Base-by-base conservation (phyloP, 1,140 invertebrate genomes). In the Trissolcus basalis region DNA sequence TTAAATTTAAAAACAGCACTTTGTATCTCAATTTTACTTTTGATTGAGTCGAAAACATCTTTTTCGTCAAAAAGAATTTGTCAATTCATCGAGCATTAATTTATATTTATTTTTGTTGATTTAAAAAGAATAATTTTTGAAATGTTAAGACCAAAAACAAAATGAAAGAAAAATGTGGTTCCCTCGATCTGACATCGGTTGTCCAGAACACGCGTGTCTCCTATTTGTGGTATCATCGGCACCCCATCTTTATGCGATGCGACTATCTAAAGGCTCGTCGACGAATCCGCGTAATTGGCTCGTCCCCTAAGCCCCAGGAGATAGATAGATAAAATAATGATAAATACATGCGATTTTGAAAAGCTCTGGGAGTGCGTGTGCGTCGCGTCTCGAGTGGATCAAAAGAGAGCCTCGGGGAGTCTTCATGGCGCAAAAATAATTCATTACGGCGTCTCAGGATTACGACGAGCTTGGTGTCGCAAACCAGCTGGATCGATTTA, bases 221-320 rank as follows among this genome's bases (percentile, higher is more conserved):
- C 67, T 41, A 16, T 74, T 71, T 71, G 71, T 14, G 67, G 67
- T 73, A 78, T 78, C 76, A 51, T 41, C 12, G 51, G 12, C 76
- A 50, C 63, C 71, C 67, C 76, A 63, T 61, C 47, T 68, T 64
- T 58, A 0, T 47, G 50, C 61, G 55, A 63, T 80, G 76, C 80
- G 70, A 81, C 80, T 82, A 81, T 81, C 67, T 59, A 63, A 19
- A 68, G 61, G 71, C 58, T 71, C 70, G 77, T 72, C 76, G 74
- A 65, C 72, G 61, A 79, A 79, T 75, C 56, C 71, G 63, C 77
- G 63, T 79, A 79, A 79, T 71, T 79, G 77, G 71, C 60, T 72
- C 58, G 60, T 71, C 77, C 71, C 61, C 55, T 48, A 65, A 48
- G 64, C 50, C 61, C 60, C 68, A 67, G 10, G 70, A 65, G 70